Evolutionary conservation across 53 echinoderm and acorn worm genomes (phyloP).

Genomic region (Paracentrotus lividus): DNA sequence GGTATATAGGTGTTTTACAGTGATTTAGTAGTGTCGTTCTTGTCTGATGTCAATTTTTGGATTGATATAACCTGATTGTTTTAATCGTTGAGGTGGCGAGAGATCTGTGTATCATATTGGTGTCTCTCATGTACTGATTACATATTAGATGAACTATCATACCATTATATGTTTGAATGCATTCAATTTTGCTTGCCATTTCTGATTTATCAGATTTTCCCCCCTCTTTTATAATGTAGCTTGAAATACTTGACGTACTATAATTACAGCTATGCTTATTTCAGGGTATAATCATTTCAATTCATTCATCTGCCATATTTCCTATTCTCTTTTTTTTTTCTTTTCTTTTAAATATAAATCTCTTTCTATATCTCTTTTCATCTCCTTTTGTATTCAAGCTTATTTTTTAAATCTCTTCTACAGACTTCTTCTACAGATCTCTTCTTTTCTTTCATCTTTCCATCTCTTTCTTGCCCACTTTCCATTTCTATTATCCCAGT

Average conservation of each 20-base stretch:
- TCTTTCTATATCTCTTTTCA: too few relatives aligned
- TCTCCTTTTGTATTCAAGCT: neutral
- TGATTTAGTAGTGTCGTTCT: constrained; percentile 33
- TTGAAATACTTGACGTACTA: too few relatives aligned
- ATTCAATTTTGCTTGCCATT: too few relatives aligned
- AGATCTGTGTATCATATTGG: constrained; percentile 1
- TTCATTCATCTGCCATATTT: neutral
- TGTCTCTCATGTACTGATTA: neutral
- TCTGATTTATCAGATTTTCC: too few relatives aligned
- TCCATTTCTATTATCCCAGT: neutral
- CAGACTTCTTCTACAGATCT: too few relatives aligned
- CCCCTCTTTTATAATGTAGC: too few relatives aligned
- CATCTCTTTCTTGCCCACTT: neutral
- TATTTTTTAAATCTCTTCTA: neutral
- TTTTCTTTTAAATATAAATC: too few relatives aligned
- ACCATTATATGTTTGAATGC: too few relatives aligned
- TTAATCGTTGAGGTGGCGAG: neutral
- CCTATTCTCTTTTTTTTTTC: neutral
- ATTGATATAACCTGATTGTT: neutral
- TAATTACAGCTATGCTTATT: neutral
- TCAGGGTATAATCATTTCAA: neutral
- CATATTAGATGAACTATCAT: too few relatives aligned
- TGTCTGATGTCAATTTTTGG: neutral
- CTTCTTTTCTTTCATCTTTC: neutral
- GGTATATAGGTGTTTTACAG: constrained; percentile 4